Evolutionary conservation across 2,113 vertebrate genomes (phyloP).

Genomic region (Myodes glareolus): DNA sequence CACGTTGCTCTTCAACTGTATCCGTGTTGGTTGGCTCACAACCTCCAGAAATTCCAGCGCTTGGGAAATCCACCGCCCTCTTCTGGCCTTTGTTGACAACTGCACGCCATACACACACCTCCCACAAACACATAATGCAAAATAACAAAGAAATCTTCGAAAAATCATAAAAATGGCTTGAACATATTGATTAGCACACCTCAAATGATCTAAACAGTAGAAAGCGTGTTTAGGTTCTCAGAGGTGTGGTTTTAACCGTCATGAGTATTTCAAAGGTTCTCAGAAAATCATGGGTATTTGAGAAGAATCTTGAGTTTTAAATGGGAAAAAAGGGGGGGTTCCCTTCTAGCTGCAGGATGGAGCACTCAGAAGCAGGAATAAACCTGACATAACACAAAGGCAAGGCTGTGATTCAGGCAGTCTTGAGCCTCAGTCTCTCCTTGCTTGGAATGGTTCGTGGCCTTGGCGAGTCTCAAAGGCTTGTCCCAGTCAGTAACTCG

Average conservation of each 20-base stretch:
- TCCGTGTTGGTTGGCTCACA: neutral
- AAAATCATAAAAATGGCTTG: neutral
- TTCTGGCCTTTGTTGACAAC: too few species aligned
- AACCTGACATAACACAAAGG: neutral
- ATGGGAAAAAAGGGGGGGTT: neutral
- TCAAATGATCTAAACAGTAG: neutral
- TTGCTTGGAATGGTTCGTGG: neutral
- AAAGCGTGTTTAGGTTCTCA: neutral
- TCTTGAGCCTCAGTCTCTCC: neutral
- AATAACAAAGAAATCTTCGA: neutral
- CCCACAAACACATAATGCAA: neutral
- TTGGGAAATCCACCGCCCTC: neutral
- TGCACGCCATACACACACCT: neutral
- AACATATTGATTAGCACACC: neutral
- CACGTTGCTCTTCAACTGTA: neutral
- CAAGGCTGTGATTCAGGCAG: neutral
- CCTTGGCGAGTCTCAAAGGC: neutral
- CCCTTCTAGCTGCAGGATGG: neutral
- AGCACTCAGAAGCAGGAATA: neutral
- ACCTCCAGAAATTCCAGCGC: neutral
- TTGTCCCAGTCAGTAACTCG: neutral
- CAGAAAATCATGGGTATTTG: neutral
- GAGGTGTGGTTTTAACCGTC: neutral
- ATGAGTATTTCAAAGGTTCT: neutral
- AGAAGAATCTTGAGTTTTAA: neutral